Percentiles rank a stretch among this genome's conserved stretches.
These are phyloP conservation scores for Catocala nupta DNA, from an alignment of 2,888 invertebrate species.

Conservation along the genomic window DNA sequence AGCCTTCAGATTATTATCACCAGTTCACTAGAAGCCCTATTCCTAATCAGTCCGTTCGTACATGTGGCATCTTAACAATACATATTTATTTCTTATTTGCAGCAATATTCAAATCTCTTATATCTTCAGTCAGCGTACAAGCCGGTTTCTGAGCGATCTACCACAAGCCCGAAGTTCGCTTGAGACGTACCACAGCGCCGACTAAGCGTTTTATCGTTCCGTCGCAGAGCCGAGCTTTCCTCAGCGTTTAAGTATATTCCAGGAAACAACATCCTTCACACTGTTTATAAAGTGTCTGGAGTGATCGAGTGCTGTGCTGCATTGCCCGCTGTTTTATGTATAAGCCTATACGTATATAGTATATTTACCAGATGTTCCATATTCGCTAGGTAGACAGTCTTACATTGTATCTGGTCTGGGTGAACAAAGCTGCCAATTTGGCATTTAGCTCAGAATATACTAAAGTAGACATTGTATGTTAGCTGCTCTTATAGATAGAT, in stretches of 20 bases:
- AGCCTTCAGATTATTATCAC: too few species aligned
- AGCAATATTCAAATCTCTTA: slow-evolving; percentile 14
- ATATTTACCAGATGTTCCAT: too few species aligned
- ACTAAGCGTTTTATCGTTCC: slow-evolving; percentile 84
- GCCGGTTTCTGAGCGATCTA: slow-evolving; percentile 57
- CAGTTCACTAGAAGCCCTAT: too few species aligned
- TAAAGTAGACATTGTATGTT: too few species aligned
- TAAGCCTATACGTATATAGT: too few species aligned
- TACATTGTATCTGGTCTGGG: too few species aligned
- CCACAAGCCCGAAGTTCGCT: slow-evolving; percentile 66
- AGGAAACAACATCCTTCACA: slow-evolving; percentile 40
- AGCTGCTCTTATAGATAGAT: too few species aligned
- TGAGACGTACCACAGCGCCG: slow-evolving; percentile 68
- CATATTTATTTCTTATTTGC: neutral
- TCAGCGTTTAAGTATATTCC: slow-evolving; percentile 59
- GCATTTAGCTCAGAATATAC: too few species aligned
- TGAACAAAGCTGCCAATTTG: too few species aligned
- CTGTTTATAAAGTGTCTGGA: slow-evolving; percentile 19
- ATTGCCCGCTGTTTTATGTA: neutral
- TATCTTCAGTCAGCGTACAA: slow-evolving; percentile 22
- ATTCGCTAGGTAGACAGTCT: too few species aligned
- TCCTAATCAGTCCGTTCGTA: too few species aligned
- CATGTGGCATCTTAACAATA: too few species aligned
- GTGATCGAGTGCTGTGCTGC: slow-evolving; percentile 13
- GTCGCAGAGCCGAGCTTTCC: slow-evolving; percentile 68